Evolutionary conservation across 2,797 vertebrate genomes (phyloP).

Genomic region (Tapirus indicus): DNA sequence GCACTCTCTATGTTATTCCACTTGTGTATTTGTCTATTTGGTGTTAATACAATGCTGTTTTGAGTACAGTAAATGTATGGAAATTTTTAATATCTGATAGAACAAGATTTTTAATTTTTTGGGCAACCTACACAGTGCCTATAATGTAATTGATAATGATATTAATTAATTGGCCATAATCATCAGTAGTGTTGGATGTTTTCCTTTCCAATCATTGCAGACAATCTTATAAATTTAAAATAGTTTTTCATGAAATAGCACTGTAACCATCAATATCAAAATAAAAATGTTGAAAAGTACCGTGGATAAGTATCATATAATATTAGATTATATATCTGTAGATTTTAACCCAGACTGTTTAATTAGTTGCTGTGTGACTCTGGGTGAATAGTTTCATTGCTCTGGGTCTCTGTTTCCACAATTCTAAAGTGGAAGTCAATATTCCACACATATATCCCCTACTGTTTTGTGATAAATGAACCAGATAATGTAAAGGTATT

Average conservation of each 20-base stretch:
- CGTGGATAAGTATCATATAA: background rate
- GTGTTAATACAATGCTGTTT: background rate
- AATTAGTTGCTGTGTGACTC: background rate
- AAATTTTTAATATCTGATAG: background rate
- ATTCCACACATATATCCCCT: background rate
- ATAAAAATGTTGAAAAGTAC: background rate
- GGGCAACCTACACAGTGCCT: background rate
- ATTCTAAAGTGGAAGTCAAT: background rate
- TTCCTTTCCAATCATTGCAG: background rate
- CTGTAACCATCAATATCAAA: background rate
- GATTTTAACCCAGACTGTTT: background rate
- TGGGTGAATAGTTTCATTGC: background rate
- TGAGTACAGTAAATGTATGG: background rate
- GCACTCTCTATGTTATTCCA: background rate
- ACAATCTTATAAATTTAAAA: background rate
- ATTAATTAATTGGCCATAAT: background rate
- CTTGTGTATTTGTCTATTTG: background rate
- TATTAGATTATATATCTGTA: background rate
- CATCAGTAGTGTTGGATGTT: background rate
- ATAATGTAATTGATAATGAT: background rate
- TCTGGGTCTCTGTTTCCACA: background rate
- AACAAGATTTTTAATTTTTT: background rate
- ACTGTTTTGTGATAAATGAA: background rate
- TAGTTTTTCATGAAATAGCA: background rate
- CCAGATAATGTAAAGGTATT: background rate